Conservation (phyloP, 2,797 vertebrate species). For the Calcarius lapponicus region DNA sequence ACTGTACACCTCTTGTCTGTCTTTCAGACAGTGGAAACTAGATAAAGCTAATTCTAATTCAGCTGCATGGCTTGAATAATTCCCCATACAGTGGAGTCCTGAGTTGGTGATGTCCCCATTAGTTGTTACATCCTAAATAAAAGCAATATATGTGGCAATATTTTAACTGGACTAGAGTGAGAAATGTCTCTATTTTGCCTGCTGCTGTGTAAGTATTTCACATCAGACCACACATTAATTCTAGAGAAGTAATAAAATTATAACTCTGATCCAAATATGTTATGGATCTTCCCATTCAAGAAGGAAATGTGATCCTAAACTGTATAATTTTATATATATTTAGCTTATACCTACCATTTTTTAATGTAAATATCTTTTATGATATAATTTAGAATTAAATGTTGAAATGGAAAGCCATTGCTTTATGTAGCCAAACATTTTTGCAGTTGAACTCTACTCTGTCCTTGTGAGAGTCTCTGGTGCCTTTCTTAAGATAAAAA, state of each 20-base stretch:
- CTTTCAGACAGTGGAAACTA: background rate
- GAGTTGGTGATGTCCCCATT: background rate
- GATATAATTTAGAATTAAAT: background rate
- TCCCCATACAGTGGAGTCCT: background rate
- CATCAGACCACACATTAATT: background rate
- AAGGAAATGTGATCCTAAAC: background rate
- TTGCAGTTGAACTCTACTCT: background rate
- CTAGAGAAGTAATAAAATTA: background rate
- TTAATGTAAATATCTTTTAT: background rate
- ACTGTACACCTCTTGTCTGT: background rate
- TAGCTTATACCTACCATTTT: background rate
- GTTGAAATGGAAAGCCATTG: background rate
- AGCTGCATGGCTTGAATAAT: background rate
- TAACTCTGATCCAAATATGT: background rate
- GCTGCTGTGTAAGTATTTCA: background rate
- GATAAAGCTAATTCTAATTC: background rate
- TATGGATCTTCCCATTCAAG: background rate
- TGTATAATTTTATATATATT: background rate
- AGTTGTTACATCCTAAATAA: background rate
- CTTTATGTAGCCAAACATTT: background rate
- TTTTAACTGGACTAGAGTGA: background rate
- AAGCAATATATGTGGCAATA: conserved; percentile 3
- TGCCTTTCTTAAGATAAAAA: background rate
- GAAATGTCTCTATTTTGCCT: background rate
- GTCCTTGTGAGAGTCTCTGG: background rate